Conservation (phyloP, 2,888 invertebrate genomes). For the Nomada hirtipes region DNA sequence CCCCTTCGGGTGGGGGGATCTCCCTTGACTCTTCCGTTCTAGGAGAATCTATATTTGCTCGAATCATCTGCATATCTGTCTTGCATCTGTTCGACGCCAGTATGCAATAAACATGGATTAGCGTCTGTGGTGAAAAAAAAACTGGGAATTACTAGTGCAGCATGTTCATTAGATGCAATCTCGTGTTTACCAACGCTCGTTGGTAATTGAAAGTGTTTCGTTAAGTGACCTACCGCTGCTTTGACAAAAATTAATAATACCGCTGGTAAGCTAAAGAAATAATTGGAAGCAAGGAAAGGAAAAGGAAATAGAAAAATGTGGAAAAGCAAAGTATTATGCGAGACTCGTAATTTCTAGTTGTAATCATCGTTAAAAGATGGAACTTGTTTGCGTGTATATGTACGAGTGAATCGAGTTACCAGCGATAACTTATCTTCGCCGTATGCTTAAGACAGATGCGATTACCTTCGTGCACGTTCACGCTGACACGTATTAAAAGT, state of each 20-base stretch:
- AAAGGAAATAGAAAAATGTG: neutral
- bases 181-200: neutral
- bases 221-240: neutral
- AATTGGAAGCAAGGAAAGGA: neutral
- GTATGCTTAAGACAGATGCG: conserved; percentile 57
- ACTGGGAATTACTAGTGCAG: too few species aligned
- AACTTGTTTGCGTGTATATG: conserved; percentile 8
- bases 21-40: neutral
- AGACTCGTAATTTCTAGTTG: conserved; percentile 24
- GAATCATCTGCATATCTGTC: neutral
- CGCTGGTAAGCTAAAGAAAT: too few species aligned
- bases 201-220: conserved; percentile 2
- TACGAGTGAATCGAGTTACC: conserved; percentile 48
- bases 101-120: too few species aligned
- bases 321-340: neutral
- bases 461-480: conserved; percentile 46
- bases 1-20: neutral
- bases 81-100: neutral
- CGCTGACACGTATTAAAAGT: conserved; percentile 57
- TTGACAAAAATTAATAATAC: too few species aligned
- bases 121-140: neutral
- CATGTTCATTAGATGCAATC: neutral
- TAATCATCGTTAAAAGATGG: conserved; percentile 47
- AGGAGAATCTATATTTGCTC: neutral
- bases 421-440: conserved; percentile 62